Base-by-base conservation (phyloP, 2,888 invertebrate genomes). In the Eilema depressum region DNA sequence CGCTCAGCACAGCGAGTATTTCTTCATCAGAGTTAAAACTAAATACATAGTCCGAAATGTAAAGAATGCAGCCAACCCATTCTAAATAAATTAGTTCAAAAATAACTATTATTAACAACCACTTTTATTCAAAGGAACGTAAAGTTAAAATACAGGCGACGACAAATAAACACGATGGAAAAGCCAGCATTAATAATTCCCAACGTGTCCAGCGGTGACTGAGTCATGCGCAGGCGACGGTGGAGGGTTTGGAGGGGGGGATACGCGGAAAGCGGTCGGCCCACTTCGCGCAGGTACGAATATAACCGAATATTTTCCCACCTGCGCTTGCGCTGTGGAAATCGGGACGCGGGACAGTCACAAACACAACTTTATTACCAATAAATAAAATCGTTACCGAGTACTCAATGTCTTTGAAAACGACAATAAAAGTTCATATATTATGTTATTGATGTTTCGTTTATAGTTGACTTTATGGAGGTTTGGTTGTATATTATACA, bases 291-390 rank as follows among this genome's bases (percentile, higher is more conserved):
- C 91, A 92, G 90, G 93, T 92, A 94, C 93, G 85, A 88, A 94
- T 93, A 93, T 95, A 94, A 92, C 91, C 86, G 91, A 93, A 94
- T 93, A 93, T 88, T 92, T 90, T 86, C 89, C 93, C 93, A 94
- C 94, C 94, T 94, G 91, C 90, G 86, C 77, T 83, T 85, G 84
- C 82, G 82, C 83, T 85, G 87, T 85, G 85, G 87, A 86, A 83
- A 90, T 82, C 76, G 76, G 88, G 77, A 88, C 87, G 77, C 74
- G 70, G 87, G 77, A 90, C 86, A 79, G 77, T 83, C 87, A 76
- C 57, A 72, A 56, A 71, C 81, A 82, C 33, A 85, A 85, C 64
- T 80, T 65, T 56, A 64, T 64, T 64, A 26, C 60, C 66, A 60
- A 69, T 81, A 74, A 75, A 64, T 67, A 56, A 33, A 69, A 26